Evolutionary conservation across 1,140 invertebrate species (phyloP).

Genomic region (Eupeodes corollae): DNA sequence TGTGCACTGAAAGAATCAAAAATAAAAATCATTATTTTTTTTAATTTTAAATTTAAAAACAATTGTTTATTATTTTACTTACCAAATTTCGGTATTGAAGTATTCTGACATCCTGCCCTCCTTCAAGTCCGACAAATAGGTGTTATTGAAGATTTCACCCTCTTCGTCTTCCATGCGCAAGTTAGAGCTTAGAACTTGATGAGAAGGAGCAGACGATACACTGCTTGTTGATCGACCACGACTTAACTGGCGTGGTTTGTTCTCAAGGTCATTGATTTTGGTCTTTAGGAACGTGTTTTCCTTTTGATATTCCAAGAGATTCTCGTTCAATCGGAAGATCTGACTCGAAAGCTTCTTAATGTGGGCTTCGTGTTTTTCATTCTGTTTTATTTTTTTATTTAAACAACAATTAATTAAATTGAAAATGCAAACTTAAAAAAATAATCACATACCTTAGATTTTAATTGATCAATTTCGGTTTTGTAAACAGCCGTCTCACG

Average conservation of each 20-base stretch:
- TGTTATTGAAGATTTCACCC: conserved; percentile 67
- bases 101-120: conserved; percentile 23
- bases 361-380: conserved; percentile 29
- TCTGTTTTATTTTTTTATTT: conserved; percentile 19
- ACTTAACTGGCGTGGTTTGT: neutral
- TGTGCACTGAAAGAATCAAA: conserved; percentile 19
- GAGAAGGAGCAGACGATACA: conserved; percentile 3
- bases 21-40: neutral
- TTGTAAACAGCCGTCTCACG: conserved; percentile 15
- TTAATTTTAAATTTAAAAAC: neutral
- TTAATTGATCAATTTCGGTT: conserved; percentile 16
- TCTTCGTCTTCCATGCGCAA: conserved; percentile 72
- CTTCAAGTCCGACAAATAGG: conserved; percentile 56
- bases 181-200: conserved; percentile 29
- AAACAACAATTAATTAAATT: neutral
- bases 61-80: neutral
- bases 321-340: conserved; percentile 31
- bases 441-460: conserved; percentile 17
- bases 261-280: conserved; percentile 16
- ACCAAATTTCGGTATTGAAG: conserved; percentile 11
- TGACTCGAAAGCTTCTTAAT: conserved; percentile 27
- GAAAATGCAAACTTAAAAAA: neutral
- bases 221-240: conserved; percentile 3
- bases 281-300: conserved; percentile 23
- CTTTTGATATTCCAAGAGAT: conserved; percentile 27